Conservation (phyloP, 2,888 invertebrate genomes). For the Drosophila nigritarsus region DNA sequence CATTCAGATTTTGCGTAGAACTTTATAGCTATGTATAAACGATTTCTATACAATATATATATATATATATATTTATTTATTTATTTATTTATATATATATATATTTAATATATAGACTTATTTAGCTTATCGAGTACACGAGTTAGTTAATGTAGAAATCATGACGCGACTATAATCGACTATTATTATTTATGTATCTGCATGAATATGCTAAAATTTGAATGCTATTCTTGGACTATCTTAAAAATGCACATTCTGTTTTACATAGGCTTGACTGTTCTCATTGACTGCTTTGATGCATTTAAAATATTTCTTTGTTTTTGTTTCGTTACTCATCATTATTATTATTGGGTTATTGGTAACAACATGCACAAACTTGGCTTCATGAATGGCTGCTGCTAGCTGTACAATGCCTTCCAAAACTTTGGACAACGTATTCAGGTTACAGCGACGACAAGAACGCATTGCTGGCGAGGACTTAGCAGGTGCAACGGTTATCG, state of each 20-base stretch:
- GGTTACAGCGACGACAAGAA: conserved; percentile 34
- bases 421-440: conserved; percentile 61
- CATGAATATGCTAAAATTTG: conserved; percentile 75
- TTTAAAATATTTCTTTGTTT: conserved; percentile 45
- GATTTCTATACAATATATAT: conserved; percentile 47
- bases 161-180: conserved; percentile 64
- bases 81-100: conserved; percentile 38
- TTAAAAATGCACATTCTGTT: conserved; percentile 79
- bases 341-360: conserved; percentile 25
- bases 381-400: conserved; percentile 40
- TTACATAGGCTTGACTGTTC: conserved; percentile 37
- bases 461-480: conserved; percentile 40
- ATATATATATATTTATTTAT: conserved; percentile 43
- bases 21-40: conserved; percentile 36
- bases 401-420: conserved; percentile 35
- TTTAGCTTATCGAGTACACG: conserved; percentile 69
- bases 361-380: conserved; percentile 41
- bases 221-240: conserved; percentile 78
- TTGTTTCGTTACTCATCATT: conserved; percentile 11
- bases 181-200: conserved; percentile 52
- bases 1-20: conserved; percentile 41
- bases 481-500: conserved; percentile 85
- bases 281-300: conserved; percentile 41
- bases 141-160: conserved; percentile 66
- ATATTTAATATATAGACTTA: conserved; percentile 43